phyloP scores from a whole-genome alignment of 2,797 vertebrate genomes.

The Eutrigla gurnardus region DNA sequence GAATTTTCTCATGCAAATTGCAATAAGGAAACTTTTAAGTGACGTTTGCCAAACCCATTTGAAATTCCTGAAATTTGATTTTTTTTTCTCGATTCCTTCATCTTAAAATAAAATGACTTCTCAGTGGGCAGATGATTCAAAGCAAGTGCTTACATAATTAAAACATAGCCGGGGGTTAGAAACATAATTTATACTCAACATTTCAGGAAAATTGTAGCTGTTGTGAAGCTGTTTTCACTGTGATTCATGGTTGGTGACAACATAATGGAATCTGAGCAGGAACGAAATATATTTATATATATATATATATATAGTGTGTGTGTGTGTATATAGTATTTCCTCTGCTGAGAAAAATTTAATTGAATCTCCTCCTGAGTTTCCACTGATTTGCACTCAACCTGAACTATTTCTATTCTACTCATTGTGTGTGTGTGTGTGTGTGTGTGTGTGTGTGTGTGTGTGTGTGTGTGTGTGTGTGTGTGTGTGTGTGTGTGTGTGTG shows the following conservation, averaged over 20 bases:
- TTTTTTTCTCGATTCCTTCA: constrained; percentile 40
- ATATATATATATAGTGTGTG: too few relatives aligned
- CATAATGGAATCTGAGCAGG: constrained; percentile 75
- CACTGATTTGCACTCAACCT: constrained; percentile 77
- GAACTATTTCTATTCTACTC: constrained; percentile 66
- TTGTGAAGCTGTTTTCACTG: constrained; percentile 70
- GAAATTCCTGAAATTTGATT: constrained; percentile 49
- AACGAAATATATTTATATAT: constrained; percentile 38
- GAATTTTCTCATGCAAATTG: constrained; percentile 53
- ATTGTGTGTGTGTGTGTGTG: constrained; percentile 12
- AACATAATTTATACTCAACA: constrained; percentile 73
- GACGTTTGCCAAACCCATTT: constrained; percentile 35
- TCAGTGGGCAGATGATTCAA: constrained; percentile 65
- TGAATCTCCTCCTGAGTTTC: constrained; percentile 72
- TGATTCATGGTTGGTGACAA: constrained; percentile 76
- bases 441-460: constrained; percentile 24
- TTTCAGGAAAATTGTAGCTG: constrained; percentile 67
- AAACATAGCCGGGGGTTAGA: constrained; percentile 69
- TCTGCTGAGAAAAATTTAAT: constrained; percentile 75
- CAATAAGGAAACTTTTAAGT: constrained; percentile 33
- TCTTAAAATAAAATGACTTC: constrained; percentile 59
- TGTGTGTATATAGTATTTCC: constrained; percentile 69
- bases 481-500: constrained; percentile 14
- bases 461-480: constrained; percentile 11
- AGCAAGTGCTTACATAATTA: constrained; percentile 75